Evolutionary conservation across 2,113 vertebrate genomes (phyloP).

Genomic region (Vulpes ferrilata): DNA sequence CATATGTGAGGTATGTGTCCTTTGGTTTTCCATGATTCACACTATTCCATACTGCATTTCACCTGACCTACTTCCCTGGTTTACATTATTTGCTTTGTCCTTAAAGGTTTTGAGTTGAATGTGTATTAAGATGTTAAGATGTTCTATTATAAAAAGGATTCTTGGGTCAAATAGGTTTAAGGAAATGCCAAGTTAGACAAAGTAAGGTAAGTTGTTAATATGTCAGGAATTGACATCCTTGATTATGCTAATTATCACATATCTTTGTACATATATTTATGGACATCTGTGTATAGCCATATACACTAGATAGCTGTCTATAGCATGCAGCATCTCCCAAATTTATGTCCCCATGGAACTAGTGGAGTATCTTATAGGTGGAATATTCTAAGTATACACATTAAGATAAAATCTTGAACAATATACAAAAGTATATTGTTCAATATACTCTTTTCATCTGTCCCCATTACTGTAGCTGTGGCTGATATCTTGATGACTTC

Average conservation of each 20-base stretch:
- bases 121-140: background rate
- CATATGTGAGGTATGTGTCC: background rate
- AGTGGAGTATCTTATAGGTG: background rate
- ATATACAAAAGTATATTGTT: background rate
- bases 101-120: slow-evolving; percentile 3
- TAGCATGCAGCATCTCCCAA: background rate
- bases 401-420: background rate
- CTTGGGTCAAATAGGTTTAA: background rate
- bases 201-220: background rate
- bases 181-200: background rate
- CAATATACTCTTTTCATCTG: background rate
- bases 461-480: background rate
- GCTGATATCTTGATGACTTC: background rate
- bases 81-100: background rate
- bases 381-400: background rate
- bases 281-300: background rate
- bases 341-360: background rate
- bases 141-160: background rate
- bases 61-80: background rate
- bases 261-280: background rate
- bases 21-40: background rate
- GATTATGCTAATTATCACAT: background rate
- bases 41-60: background rate
- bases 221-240: background rate
- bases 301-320: background rate